Percentiles rank a stretch among this genome's conserved stretches.
Evolutionary conservation across 2,797 vertebrate species (phyloP).

Genomic region (Neomorphus geoffroyi): DNA sequence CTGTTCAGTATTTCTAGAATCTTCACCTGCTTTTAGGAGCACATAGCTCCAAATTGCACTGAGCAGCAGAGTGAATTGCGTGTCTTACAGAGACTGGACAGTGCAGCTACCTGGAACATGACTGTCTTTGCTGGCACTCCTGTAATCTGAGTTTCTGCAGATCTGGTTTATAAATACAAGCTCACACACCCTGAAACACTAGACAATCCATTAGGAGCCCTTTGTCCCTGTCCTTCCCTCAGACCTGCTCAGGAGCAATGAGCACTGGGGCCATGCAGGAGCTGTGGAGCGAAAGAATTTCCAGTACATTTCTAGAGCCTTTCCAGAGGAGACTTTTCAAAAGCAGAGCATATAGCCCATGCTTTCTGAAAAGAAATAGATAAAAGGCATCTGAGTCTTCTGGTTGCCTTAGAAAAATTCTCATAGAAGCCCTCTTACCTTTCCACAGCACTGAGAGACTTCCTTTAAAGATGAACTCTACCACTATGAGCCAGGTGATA

Average conservation of each 20-base stretch:
- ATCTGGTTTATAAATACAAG: neutral
- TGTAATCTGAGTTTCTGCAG: neutral
- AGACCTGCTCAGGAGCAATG: neutral
- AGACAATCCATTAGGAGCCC: neutral
- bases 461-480: neutral
- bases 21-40: neutral
- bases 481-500: fast-evolving
- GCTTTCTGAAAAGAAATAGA: neutral
- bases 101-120: neutral
- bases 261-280: fast-evolving
- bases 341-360: neutral
- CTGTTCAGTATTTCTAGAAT: neutral
- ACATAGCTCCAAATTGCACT: neutral
- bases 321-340: neutral
- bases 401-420: neutral
- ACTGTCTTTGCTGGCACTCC: neutral
- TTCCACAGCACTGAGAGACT: neutral
- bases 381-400: neutral
- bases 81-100: neutral
- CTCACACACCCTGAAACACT: neutral
- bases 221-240: neutral
- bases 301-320: neutral
- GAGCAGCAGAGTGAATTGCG: fast-evolving
- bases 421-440: neutral
- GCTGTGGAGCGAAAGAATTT: neutral